A percentile compares a stretch with the other conserved stretches of the same genome.
Evolutionary conservation across 2,797 vertebrate species (phyloP).

Genomic region (Thripadectes ignobilis): DNA sequence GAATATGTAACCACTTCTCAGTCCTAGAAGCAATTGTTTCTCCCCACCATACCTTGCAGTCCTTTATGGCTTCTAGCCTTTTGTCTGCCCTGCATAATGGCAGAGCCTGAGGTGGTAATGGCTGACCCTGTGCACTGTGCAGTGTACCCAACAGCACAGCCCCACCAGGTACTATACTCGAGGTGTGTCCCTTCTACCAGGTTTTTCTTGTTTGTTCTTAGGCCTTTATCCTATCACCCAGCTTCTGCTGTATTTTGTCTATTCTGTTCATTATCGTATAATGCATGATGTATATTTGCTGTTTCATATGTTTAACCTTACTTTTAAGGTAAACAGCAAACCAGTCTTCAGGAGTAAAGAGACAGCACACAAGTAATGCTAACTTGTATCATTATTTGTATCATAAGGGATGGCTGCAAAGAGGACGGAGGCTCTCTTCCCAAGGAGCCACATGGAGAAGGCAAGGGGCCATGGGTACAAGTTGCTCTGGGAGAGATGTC

Average conservation of each 20-base stretch:
- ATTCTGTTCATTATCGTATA: background rate
- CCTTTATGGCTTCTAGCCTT: background rate
- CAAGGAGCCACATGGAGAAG: too few species aligned
- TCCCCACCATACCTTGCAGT: background rate
- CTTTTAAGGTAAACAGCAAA: background rate
- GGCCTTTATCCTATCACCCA: background rate
- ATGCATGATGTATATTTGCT: background rate
- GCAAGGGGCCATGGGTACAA: too few species aligned
- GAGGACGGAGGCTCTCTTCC: too few species aligned
- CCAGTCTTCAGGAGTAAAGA: background rate
- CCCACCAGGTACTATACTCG: background rate
- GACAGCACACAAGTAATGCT: background rate
- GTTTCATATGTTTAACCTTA: background rate
- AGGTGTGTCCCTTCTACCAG: background rate
- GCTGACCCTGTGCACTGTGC: background rate
- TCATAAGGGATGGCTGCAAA: too few species aligned
- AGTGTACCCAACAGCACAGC: rapidly evolving
- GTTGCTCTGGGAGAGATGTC: too few species aligned
- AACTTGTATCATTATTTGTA: background rate
- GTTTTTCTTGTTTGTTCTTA: background rate
- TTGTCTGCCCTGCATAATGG: background rate
- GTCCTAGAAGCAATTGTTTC: background rate
- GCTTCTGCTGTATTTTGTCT: background rate
- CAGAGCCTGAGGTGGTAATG: background rate
- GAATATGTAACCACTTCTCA: background rate